Base-by-base conservation (phyloP, 1,140 invertebrate genomes). In the Drosophila nebulosa region DNA sequence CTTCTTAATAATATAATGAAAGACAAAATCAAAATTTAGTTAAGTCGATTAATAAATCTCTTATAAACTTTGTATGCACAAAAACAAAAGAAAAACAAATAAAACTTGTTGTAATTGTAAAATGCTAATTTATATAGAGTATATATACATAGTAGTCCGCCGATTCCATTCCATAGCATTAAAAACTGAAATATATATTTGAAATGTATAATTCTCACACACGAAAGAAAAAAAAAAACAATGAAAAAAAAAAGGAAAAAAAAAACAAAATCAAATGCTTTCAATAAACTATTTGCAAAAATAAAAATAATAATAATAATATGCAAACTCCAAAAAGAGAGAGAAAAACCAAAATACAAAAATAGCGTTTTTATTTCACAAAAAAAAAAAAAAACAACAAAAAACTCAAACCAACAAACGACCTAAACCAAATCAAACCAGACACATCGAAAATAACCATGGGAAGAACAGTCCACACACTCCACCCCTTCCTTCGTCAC, bases 361-460 rank as follows among this genome's bases (percentile, higher is more conserved):
- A 58, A 62, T 81, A 86, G 81, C 81, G 81, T 85, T 85, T 85
- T 85, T 85, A 85, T 85, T 85, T 86, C 67, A 75, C 71, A 52
- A 39, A 78, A 14, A 57, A 72, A 55, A 69, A 65, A 46, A 58
- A 46, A 42, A 10, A 63, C 14, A 42, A 14, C 21, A 6, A 60
- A 50, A 14, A n/a, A 6, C 21, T n/a, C 55, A 30, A 57, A 72
- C 21, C 26, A 50, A 32, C 10, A 1, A 32, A 10, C 10, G 1
- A 32, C 10, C 9, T 10, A 32, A 32, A 12, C 30, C 27, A 30
- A 9, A 30, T 21, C 10, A 69, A 12, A 56, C 39, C 30, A 52
- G 46, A 58, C 39, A 57, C 53, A 39, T 22, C 36, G 12, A 46
- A 36, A 57, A 9, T 6, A 16, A 16, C 39, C 39, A 46, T 46